Percentiles rank a stretch among this genome's conserved stretches.
These are phyloP conservation scores for Stichodactyla mertensii DNA, from an alignment of 64 coral and sea anemone species.

Conservation along the genomic window DNA sequence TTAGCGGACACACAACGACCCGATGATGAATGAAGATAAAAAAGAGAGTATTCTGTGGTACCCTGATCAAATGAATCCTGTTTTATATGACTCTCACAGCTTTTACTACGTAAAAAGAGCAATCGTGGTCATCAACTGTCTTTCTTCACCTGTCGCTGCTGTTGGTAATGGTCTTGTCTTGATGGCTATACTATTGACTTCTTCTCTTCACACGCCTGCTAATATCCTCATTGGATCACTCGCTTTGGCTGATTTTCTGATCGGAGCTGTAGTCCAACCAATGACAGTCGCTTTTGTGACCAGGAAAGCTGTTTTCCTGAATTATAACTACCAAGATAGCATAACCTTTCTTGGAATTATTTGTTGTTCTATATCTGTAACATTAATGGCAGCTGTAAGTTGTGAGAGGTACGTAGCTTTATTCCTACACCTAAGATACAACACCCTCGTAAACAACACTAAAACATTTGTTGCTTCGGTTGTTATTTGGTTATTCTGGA, in stretches of 20 bases:
- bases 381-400: slow-evolving; percentile 6
- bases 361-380: not conserved
- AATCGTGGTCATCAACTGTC: not conserved
- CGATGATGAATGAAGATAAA: not conserved
- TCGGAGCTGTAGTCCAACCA: not conserved
- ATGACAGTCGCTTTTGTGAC: not conserved
- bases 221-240: not conserved
- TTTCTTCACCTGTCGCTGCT: not conserved
- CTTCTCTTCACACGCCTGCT: not conserved
- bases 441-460: not conserved
- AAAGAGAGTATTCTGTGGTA: not conserved
- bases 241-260: not conserved
- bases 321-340: not conserved
- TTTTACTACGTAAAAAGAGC: not conserved
- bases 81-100: not conserved
- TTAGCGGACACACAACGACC: too few relatives aligned
- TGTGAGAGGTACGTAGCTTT: not conserved
- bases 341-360: not conserved
- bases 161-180: not conserved
- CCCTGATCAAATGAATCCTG: not conserved
- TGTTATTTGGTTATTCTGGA: not conserved
- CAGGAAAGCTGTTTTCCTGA: not conserved
- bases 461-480: not conserved
- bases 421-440: slow-evolving; percentile 1
- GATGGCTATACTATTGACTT: not conserved